phyloP scores from a whole-genome alignment of 2,113 vertebrate genomes.

The Protomyctophum bolini region DNA sequence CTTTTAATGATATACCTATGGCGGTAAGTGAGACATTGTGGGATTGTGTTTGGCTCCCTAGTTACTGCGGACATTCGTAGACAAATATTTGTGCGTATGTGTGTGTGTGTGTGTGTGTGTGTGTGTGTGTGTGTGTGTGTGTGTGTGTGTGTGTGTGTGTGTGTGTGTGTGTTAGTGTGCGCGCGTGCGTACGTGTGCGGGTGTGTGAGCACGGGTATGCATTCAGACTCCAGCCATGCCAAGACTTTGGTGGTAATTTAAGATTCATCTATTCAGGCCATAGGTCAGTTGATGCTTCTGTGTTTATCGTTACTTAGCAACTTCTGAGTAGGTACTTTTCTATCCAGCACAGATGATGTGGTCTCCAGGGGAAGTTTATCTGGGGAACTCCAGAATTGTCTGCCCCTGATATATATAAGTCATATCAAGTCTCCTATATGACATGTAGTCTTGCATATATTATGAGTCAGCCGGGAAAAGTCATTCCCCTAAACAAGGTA shows the following conservation, averaged over 20 bases:
- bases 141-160: slow-evolving; percentile 20
- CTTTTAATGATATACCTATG: slow-evolving; percentile 27
- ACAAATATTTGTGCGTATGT: neutral
- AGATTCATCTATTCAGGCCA: slow-evolving; percentile 38
- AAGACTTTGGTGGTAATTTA: slow-evolving; percentile 53
- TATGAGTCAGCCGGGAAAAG: neutral
- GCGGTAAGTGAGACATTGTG: neutral
- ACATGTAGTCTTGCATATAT: neutral
- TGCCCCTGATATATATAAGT: slow-evolving; percentile 2
- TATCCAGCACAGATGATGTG: slow-evolving; percentile 16
- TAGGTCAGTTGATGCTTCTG: slow-evolving; percentile 31
- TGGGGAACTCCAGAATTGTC: slow-evolving; percentile 39
- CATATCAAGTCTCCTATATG: neutral
- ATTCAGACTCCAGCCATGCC: slow-evolving; percentile 8
- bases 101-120: slow-evolving; percentile 2
- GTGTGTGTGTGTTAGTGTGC: slow-evolving; percentile 1
- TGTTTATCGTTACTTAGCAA: slow-evolving; percentile 46
- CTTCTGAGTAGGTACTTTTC: slow-evolving; percentile 17
- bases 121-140: neutral
- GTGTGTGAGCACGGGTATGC: slow-evolving; percentile 35
- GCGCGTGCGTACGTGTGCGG: slow-evolving; percentile 20
- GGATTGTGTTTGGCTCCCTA: slow-evolving; percentile 18
- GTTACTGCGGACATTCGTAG: slow-evolving; percentile 45
- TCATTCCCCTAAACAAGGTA: no score
- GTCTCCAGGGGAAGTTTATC: slow-evolving; percentile 1